phyloP scores from a whole-genome alignment of 1,140 invertebrate genomes.

The Eumaeus atala region DNA sequence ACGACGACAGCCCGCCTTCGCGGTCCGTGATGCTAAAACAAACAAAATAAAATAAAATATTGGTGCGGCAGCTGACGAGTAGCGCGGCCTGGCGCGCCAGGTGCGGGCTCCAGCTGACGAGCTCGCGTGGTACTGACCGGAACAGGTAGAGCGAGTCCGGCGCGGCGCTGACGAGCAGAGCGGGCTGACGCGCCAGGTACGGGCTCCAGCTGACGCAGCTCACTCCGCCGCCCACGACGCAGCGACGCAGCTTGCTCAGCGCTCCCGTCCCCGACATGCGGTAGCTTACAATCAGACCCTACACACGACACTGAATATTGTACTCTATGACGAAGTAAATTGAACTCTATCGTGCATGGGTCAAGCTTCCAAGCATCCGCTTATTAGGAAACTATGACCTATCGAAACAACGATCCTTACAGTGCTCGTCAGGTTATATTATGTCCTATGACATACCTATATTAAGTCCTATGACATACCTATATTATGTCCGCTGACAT shows the following conservation, averaged over 20 bases:
- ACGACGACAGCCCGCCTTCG: conserved; percentile 79
- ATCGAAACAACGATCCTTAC: too few species aligned
- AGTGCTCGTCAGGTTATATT: too few species aligned
- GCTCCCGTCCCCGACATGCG: conserved; percentile 81
- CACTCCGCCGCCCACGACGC: conserved; percentile 78
- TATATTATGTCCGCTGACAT: too few species aligned
- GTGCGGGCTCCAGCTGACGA: conserved; percentile 83
- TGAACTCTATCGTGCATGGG: too few species aligned
- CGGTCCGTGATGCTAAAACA: conserved; percentile 76
- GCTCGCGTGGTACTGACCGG: conserved; percentile 75
- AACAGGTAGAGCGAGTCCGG: conserved; percentile 83
- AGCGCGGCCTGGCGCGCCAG: conserved; percentile 86
- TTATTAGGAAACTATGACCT: too few species aligned
- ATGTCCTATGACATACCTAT: too few species aligned
- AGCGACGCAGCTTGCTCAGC: conserved; percentile 82
- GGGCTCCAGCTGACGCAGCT: conserved; percentile 86
- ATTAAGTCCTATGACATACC: too few species aligned
- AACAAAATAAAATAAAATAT: conserved; percentile 31
- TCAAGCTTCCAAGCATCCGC: too few species aligned
- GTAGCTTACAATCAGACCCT: conserved; percentile 83
- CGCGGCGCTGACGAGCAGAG: conserved; percentile 85
- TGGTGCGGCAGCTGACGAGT: conserved; percentile 84
- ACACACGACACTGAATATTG: conserved; percentile 18
- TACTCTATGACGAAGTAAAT: too few species aligned
- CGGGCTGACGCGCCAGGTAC: conserved; percentile 89